A percentile compares a stretch with the other conserved stretches of the same genome.
Conservation (phyloP, 2,888 invertebrate species). For the Eumerus sabulonum region DNA sequence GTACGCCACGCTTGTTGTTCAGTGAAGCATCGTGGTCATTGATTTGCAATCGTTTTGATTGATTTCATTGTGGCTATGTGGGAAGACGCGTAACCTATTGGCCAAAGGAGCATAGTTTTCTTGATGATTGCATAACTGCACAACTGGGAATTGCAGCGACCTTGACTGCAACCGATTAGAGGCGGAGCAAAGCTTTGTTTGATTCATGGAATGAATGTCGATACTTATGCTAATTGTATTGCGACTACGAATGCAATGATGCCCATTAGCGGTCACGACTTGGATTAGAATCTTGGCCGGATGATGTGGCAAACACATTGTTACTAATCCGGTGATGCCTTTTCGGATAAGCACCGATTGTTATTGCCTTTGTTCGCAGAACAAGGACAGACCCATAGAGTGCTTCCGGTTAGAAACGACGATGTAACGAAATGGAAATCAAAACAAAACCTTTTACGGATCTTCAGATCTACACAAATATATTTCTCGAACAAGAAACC, state of each 20-base stretch:
- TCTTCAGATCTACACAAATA: conserved; percentile 25
- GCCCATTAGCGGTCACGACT: conserved; percentile 53
- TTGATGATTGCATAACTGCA: conserved; percentile 5
- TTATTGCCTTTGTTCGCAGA: too few species aligned
- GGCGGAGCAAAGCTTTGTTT: neutral
- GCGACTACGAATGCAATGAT: conserved; percentile 30
- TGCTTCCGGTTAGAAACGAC: too few species aligned
- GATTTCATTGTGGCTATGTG: too few species aligned
- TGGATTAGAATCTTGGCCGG: conserved; percentile 23
- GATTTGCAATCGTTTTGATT: neutral
- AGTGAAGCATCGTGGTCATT: neutral
- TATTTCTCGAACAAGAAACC: conserved; percentile 41
- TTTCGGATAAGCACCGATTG: too few species aligned
- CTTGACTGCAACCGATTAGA: conserved; percentile 23
- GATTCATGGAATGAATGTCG: too few species aligned
- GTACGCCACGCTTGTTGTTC: too few species aligned
- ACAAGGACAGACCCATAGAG: too few species aligned
- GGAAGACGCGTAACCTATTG: too few species aligned
- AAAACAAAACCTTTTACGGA: neutral
- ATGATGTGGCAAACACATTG: too few species aligned
- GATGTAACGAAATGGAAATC: neutral
- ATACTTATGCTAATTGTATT: too few species aligned
- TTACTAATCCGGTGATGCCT: too few species aligned
- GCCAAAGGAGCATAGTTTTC: too few species aligned
- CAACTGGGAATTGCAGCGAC: conserved; percentile 8